A percentile compares a stretch with the other conserved stretches of the same genome.
phyloP scores from a whole-genome alignment of 2,797 vertebrate genomes.

The Sphenodon punctatus region DNA sequence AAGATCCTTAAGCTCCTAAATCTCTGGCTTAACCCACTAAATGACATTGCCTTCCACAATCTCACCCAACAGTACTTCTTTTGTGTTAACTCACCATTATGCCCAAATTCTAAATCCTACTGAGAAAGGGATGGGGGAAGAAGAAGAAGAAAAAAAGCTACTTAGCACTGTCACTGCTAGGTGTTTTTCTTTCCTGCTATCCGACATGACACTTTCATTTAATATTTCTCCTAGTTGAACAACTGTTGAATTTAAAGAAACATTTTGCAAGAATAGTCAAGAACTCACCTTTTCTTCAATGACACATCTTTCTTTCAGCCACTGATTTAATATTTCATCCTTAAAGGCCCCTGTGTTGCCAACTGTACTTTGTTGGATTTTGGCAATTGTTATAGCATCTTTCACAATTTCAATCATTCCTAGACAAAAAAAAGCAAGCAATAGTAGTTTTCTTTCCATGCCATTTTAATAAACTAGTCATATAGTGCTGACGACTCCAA shows the following conservation, averaged over 20 bases:
- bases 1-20: not conserved
- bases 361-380: constrained; percentile 97
- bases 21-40: not conserved
- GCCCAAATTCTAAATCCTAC: not conserved
- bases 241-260: constrained; percentile 1
- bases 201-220: not conserved
- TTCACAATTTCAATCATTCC: constrained; percentile 99
- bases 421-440: constrained; percentile 50
- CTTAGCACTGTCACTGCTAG: not conserved
- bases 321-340: constrained; percentile 94
- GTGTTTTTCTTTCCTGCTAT: not conserved
- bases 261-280: not conserved
- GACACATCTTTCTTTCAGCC: constrained; percentile 93
- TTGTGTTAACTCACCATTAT: not conserved
- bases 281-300: constrained; percentile 90
- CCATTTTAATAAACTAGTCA: too few species aligned
- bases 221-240: too few species aligned
- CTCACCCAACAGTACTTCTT: not conserved
- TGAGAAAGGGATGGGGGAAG: constrained; percentile 6
- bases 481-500: too few species aligned
- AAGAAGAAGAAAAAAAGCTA: not conserved
- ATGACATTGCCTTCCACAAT: not conserved
- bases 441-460: not conserved
- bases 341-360: constrained; percentile 98
- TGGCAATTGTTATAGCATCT: constrained; percentile 96